These are phyloP conservation scores for Agrochola lota DNA, from an alignment of 2,888 invertebrate genomes.

Conservation along the genomic window DNA sequence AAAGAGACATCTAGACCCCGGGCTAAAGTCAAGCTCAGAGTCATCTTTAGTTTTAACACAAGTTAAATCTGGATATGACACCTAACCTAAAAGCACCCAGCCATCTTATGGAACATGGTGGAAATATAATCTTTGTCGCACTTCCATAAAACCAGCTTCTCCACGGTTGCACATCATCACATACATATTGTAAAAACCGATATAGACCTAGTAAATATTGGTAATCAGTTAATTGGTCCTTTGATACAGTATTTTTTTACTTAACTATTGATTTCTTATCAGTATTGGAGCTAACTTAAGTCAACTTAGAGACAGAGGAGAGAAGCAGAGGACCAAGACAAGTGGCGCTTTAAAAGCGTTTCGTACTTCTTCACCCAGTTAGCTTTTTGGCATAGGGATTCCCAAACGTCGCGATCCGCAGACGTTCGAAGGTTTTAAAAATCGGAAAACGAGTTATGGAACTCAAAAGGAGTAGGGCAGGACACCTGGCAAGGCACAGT, in stretches of 20 bases:
- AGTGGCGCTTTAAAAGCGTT: background rate
- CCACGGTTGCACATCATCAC: background rate
- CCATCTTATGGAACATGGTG: conserved; percentile 2
- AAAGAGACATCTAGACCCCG: background rate
- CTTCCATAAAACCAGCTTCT: background rate
- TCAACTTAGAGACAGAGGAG: background rate
- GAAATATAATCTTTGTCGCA: background rate
- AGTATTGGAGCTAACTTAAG: background rate
- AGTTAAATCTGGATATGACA: background rate
- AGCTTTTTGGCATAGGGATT: too few relatives aligned
- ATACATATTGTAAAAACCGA: background rate
- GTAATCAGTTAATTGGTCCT: background rate
- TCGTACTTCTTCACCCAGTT: background rate
- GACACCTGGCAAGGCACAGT: too few relatives aligned
- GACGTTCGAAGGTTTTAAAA: too few relatives aligned
- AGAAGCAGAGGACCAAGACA: background rate
- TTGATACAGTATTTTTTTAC: background rate
- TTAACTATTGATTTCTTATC: background rate
- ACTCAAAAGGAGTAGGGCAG: too few relatives aligned
- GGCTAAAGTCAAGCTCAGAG: background rate
- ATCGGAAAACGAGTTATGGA: too few relatives aligned
- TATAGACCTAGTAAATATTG: background rate
- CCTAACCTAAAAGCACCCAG: background rate
- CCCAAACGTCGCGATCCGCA: too few relatives aligned
- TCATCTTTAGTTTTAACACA: background rate